Conservation (phyloP, 2,113 vertebrate species). For the Tupaia tana region DNA sequence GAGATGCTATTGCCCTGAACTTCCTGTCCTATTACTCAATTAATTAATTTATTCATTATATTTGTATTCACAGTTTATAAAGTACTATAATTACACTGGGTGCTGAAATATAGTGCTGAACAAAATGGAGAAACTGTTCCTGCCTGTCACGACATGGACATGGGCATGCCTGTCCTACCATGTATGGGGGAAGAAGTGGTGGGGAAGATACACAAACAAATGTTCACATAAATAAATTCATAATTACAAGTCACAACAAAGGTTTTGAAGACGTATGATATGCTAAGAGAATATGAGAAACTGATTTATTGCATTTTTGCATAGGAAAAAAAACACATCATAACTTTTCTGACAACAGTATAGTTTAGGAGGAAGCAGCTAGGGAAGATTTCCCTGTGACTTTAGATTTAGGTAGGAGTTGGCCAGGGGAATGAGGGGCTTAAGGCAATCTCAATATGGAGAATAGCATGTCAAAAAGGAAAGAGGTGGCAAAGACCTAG, state of each 20-base stretch:
- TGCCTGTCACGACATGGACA: not conserved
- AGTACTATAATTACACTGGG: not conserved
- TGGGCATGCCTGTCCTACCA: not conserved
- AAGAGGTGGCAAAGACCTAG: not conserved
- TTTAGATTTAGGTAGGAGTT: not conserved
- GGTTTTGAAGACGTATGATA: not conserved
- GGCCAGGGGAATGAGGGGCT: not conserved
- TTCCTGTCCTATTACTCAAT: not conserved
- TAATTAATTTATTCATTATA: not conserved
- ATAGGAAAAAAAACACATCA: no score
- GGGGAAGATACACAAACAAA: slow-evolving; percentile 1
- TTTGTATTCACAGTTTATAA: slow-evolving; percentile 2
- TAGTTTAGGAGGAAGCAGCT: not conserved
- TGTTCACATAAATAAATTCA: not conserved
- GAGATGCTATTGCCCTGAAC: not conserved
- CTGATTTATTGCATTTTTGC: not conserved
- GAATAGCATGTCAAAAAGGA: not conserved
- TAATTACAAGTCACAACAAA: slow-evolving; percentile 19
- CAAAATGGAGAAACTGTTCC: slow-evolving; percentile 19
- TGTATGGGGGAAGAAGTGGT: not conserved
- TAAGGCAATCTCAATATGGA: not conserved
- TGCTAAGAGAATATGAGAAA: slow-evolving; percentile 4
- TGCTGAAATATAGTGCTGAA: slow-evolving; percentile 38
- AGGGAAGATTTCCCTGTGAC: not conserved
- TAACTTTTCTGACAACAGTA: no score